Percentiles rank a stretch among this genome's conserved stretches.
These are phyloP conservation scores for Burhinus bistriatus DNA, from an alignment of 2,113 vertebrate genomes.

Conservation along the genomic window DNA sequence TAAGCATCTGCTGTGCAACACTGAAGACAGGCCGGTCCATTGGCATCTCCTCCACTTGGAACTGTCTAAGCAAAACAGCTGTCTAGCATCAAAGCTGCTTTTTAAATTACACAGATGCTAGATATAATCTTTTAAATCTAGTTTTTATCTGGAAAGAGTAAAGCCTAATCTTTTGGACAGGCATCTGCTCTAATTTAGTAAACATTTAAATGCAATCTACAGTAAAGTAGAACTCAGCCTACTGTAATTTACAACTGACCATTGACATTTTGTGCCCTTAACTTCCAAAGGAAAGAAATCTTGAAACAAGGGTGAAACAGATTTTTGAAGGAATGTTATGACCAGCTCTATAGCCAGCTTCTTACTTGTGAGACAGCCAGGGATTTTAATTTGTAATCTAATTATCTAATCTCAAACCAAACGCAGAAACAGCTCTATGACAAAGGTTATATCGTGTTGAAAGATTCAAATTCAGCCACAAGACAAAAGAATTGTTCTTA, in stretches of 20 bases:
- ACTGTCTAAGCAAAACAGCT: neutral
- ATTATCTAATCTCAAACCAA: neutral
- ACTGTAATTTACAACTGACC: neutral
- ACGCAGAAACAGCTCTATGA: neutral
- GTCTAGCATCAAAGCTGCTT: neutral
- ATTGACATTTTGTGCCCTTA: neutral
- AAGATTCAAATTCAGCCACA: neutral
- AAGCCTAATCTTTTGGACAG: neutral
- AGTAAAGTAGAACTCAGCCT: neutral
- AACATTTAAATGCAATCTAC: neutral
- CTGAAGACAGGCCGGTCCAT: neutral
- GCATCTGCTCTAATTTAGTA: neutral
- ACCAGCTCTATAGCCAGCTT: neutral
- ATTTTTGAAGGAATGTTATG: neutral
- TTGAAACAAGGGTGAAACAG: fast-evolving
- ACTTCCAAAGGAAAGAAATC: neutral
- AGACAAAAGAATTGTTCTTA: neutral
- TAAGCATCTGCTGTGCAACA: neutral
- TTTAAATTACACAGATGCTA: neutral
- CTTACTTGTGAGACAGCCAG: neutral
- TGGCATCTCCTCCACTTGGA: neutral
- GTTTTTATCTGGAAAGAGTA: neutral
- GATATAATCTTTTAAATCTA: neutral
- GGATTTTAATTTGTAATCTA: neutral
- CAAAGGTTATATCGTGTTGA: fast-evolving